Evolutionary conservation across 2,797 vertebrate species (phyloP).

Genomic region (Lacerta viridis): DNA sequence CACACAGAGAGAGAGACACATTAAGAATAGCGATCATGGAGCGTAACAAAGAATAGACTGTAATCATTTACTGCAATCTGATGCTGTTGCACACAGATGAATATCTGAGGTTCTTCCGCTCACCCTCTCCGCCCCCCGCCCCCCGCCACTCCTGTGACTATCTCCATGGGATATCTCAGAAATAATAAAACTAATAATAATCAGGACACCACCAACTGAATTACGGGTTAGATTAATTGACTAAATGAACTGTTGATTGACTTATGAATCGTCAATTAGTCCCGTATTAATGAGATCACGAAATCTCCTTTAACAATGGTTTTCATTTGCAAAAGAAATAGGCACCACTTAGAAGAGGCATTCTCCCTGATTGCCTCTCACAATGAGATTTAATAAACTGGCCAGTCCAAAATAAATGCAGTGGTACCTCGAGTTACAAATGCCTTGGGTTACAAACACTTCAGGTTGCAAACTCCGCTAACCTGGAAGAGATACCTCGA

Average conservation of each 20-base stretch:
- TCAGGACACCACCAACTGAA: background rate
- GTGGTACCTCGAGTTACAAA: no score
- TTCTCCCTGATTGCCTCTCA: background rate
- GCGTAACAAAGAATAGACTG: conserved; percentile 43
- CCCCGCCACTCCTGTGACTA: no score
- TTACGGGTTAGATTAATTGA: background rate
- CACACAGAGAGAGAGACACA: background rate
- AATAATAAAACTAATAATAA: background rate
- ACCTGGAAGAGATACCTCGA: no score
- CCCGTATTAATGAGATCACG: background rate
- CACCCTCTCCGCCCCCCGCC: no score
- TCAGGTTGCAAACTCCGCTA: no score
- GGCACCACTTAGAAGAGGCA: background rate
- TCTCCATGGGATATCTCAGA: background rate
- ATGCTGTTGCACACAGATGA: conserved; percentile 60
- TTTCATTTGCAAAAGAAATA: background rate
- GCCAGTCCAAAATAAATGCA: no score
- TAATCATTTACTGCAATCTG: conserved; percentile 57
- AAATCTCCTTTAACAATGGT: background rate
- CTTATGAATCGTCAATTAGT: background rate
- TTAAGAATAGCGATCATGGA: background rate
- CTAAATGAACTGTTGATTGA: background rate
- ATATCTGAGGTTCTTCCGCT: no score
- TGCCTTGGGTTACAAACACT: no score
- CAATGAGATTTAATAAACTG: no score